A percentile compares a stretch with the other conserved stretches of the same genome.
phyloP scores from a whole-genome alignment of 2,888 invertebrate genomes.

The Rugalucina vietnamica region DNA sequence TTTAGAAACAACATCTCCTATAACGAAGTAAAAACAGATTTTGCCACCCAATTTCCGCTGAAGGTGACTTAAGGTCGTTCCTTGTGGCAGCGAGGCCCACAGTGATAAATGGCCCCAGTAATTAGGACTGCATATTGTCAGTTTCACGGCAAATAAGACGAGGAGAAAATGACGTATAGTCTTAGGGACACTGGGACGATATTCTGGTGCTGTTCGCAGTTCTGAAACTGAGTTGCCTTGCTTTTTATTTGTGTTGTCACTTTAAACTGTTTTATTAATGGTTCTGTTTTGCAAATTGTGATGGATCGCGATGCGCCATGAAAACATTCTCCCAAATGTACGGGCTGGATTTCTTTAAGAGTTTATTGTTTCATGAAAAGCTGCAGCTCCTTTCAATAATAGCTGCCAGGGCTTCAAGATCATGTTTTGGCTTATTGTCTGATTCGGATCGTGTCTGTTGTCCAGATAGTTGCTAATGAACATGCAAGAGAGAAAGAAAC shows the following conservation, averaged over 20 bases:
- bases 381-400: too few species aligned
- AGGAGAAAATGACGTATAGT: slow-evolving; percentile 1
- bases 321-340: not conserved
- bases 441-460: too few species aligned
- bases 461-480: too few species aligned
- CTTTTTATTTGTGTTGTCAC: slow-evolving; percentile 61
- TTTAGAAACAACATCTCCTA: slow-evolving; percentile 63
- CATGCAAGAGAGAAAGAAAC: too few species aligned
- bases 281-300: slow-evolving; percentile 58
- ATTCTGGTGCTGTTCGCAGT: slow-evolving; percentile 7
- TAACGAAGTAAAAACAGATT: slow-evolving; percentile 65
- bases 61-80: slow-evolving; percentile 58
- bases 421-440: too few species aligned
- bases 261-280: slow-evolving; percentile 58
- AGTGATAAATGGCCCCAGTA: slow-evolving; percentile 66
- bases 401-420: too few species aligned
- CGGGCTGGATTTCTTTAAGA: not conserved
- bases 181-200: not conserved
- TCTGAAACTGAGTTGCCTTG: not conserved
- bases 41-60: slow-evolving; percentile 62
- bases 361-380: not conserved
- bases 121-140: slow-evolving; percentile 43
- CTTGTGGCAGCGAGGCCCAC: slow-evolving; percentile 55
- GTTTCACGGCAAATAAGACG: not conserved
- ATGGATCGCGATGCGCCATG: slow-evolving; percentile 36